Conservation (phyloP, 2,113 vertebrate genomes). For the Macquaria ambigua region DNA sequence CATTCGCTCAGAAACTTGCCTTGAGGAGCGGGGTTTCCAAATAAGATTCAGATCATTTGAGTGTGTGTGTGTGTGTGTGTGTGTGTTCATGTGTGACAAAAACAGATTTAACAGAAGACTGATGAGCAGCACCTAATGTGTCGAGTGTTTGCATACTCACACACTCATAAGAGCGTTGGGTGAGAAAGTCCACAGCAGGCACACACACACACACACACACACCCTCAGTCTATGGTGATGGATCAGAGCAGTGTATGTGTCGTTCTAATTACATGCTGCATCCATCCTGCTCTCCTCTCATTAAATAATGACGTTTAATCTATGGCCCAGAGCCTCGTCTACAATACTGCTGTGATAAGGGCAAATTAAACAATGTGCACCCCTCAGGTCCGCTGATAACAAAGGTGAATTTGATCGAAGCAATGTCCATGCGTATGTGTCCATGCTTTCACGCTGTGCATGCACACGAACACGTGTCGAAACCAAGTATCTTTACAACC, state of each 20-base stretch:
- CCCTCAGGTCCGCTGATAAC: conserved; percentile 57
- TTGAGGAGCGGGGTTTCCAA: conserved; percentile 11
- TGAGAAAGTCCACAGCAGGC: conserved; percentile 27
- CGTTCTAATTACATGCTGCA: conserved; percentile 74
- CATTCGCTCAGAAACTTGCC: conserved; percentile 26
- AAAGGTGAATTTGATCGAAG: conserved; percentile 60
- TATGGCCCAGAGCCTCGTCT: conserved; percentile 60
- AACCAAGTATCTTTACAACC: conserved; percentile 17
- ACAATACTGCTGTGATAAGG: conserved; percentile 67
- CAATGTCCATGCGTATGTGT: background rate
- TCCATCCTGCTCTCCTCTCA: conserved; percentile 74
- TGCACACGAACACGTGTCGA: conserved; percentile 30
- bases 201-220: conserved; percentile 19
- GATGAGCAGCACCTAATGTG: conserved; percentile 68
- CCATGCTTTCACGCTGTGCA: background rate
- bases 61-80: background rate
- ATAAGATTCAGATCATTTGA: conserved; percentile 35
- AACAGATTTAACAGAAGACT: conserved; percentile 56
- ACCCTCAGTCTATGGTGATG: conserved; percentile 56
- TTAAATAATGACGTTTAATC: conserved; percentile 81
- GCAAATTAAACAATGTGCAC: conserved; percentile 67
- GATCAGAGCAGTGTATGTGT: conserved; percentile 70
- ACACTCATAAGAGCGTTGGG: conserved; percentile 38
- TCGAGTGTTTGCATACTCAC: conserved; percentile 65
- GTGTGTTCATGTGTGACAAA: conserved; percentile 42